A percentile compares a stretch with the other conserved stretches of the same genome.
phyloP scores from a whole-genome alignment of 2,797 vertebrate species.

The Rhinogobio ventralis region DNA sequence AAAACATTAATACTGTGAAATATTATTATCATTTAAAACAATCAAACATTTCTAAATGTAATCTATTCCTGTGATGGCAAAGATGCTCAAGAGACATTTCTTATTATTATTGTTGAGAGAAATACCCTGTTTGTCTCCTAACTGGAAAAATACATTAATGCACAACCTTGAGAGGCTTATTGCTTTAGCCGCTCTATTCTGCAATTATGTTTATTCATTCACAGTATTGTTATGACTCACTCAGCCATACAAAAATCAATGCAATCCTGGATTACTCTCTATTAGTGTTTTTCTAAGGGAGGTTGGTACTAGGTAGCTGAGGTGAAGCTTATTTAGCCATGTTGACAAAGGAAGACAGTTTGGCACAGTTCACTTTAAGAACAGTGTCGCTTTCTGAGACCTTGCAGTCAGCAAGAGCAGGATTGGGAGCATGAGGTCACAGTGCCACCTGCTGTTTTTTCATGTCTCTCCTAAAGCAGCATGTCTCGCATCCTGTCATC shows the following conservation, averaged over 20 bases:
- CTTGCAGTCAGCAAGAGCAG: constrained; percentile 39
- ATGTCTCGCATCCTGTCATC: constrained; percentile 16
- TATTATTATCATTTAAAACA: background rate
- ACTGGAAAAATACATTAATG: background rate
- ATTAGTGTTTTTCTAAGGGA: constrained; percentile 6
- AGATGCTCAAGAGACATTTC: no score
- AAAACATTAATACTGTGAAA: background rate
- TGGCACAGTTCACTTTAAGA: constrained; percentile 16
- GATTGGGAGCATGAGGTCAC: constrained; percentile 31
- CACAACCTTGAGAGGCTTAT: constrained; percentile 2
- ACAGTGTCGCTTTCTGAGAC: constrained; percentile 17
- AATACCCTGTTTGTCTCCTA: background rate
- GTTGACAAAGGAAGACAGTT: constrained; percentile 10
- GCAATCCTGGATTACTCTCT: background rate
- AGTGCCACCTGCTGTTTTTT: constrained; percentile 48
- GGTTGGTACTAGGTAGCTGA: background rate
- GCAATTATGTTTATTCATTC: constrained; percentile 20
- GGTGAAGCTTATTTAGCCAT: constrained; percentile 12
- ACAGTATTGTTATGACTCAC: constrained; percentile 21
- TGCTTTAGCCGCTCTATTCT: background rate
- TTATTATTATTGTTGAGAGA: no score
- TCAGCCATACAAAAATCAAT: constrained; percentile 26
- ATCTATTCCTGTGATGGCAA: background rate
- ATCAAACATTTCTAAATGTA: no score
- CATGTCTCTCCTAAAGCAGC: constrained; percentile 36